Evolutionary conservation across 2,797 vertebrate genomes (phyloP).

Genomic region (Nasua narica): DNA sequence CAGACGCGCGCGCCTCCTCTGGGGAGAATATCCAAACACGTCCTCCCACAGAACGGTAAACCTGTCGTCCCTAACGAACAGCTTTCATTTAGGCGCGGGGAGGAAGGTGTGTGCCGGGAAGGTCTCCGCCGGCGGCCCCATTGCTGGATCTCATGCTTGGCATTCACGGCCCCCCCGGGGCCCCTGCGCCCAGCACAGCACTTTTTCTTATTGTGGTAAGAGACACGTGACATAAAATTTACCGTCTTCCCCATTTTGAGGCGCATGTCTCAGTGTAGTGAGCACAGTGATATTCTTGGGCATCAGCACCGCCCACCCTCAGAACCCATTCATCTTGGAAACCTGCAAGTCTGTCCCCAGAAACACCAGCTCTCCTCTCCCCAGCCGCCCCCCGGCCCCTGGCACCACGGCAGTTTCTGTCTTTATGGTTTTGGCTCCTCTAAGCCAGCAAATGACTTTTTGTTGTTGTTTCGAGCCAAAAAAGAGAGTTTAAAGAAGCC

Average conservation of each 20-base stretch:
- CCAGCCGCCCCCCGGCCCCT: accelerated
- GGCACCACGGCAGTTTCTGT: not conserved
- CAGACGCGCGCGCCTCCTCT: not conserved
- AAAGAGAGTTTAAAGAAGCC: not conserved
- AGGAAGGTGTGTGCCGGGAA: not conserved
- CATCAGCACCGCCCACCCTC: accelerated
- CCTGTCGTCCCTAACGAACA: conserved; percentile 15
- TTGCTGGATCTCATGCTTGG: accelerated
- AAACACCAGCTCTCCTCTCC: not conserved
- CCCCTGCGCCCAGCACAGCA: accelerated
- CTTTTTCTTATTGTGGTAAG: not conserved
- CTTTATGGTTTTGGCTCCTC: not conserved
- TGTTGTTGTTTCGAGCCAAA: not conserved
- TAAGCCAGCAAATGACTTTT: not conserved
- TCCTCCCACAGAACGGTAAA: not conserved
- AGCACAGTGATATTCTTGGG: accelerated
- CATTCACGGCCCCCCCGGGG: accelerated
- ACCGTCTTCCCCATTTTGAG: not conserved
- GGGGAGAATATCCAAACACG: not conserved
- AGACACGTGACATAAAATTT: not conserved
- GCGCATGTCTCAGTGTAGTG: too few relatives aligned
- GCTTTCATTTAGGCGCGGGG: not conserved
- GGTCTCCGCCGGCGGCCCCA: accelerated
- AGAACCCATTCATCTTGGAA: too few relatives aligned
- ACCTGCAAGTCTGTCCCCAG: not conserved